Evolutionary conservation across 2,113 vertebrate species (phyloP).

Genomic region (Equus przewalskii): DNA sequence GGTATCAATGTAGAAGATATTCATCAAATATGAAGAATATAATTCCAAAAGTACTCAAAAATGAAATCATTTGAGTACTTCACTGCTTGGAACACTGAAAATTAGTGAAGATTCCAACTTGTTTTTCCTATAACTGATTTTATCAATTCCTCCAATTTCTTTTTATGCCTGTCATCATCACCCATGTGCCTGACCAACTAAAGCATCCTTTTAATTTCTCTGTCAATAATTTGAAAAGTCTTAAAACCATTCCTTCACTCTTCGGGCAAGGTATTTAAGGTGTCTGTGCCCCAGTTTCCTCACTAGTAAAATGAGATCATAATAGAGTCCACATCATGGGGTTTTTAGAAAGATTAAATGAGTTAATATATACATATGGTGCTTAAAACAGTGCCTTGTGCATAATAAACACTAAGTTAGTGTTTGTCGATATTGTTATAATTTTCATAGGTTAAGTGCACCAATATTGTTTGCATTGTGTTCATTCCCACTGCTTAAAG

Average conservation of each 20-base stretch:
- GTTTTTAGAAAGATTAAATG: not conserved
- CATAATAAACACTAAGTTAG: not conserved
- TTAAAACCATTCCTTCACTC: not conserved
- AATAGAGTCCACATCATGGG: not conserved
- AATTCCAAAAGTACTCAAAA: not conserved
- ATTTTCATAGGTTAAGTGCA: not conserved
- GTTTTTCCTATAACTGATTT: not conserved
- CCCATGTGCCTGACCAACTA: not conserved
- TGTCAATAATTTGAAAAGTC: not conserved
- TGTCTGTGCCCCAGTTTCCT: not conserved
- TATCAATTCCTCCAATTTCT: not conserved
- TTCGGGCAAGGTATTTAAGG: not conserved
- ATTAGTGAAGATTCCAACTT: not conserved
- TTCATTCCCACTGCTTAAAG: not conserved
- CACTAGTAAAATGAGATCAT: not conserved
- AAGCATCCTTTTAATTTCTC: not conserved
- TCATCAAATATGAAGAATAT: not conserved
- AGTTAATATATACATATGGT: not conserved
- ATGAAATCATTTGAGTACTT: not conserved
- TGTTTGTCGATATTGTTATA: not conserved
- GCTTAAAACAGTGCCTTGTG: not conserved
- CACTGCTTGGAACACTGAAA: not conserved
- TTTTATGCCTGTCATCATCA: not conserved
- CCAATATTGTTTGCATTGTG: not conserved
- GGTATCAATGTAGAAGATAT: not conserved